phyloP scores from a whole-genome alignment of 2,888 invertebrate species.

The Pollenia angustigena region DNA sequence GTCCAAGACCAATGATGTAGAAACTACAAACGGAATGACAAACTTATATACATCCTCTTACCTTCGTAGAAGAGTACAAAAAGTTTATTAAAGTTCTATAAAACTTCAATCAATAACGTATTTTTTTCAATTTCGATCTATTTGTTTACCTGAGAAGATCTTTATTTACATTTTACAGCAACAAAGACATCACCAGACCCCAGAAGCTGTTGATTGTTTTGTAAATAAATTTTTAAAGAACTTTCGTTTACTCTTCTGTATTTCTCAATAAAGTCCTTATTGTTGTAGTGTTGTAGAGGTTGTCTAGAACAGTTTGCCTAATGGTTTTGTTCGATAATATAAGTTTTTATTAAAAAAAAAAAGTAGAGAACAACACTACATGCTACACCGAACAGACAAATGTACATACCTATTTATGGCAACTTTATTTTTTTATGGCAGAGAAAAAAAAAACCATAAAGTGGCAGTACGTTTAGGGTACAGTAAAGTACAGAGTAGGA shows the following conservation, averaged over 20 bases:
- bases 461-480: constrained; percentile 39
- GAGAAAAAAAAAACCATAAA: constrained; percentile 25
- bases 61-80: no score
- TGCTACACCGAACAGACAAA: background rate
- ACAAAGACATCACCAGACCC: constrained; percentile 14
- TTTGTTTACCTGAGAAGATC: constrained; percentile 8
- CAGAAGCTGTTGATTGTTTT: constrained; percentile 46
- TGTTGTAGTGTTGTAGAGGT: constrained; percentile 11
- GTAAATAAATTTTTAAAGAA: constrained; percentile 40
- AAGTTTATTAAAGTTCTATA: no score
- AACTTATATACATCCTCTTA: no score
- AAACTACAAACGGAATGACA: no score
- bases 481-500: background rate
- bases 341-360: constrained; percentile 59
- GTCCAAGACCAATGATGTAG: no score
- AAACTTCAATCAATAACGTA: no score
- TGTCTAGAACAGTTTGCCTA: constrained; percentile 17
- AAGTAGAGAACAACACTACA: constrained; percentile 36
- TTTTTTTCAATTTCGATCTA: constrained; percentile 6
- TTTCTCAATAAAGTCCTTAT: constrained; percentile 44
- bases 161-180: constrained; percentile 5
- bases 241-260: constrained; percentile 35
- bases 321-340: constrained; percentile 50
- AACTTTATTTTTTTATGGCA: constrained; percentile 29
- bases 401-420: constrained; percentile 27